Conservation (phyloP, 1,140 invertebrate genomes). For the Zaprionus capensis region DNA sequence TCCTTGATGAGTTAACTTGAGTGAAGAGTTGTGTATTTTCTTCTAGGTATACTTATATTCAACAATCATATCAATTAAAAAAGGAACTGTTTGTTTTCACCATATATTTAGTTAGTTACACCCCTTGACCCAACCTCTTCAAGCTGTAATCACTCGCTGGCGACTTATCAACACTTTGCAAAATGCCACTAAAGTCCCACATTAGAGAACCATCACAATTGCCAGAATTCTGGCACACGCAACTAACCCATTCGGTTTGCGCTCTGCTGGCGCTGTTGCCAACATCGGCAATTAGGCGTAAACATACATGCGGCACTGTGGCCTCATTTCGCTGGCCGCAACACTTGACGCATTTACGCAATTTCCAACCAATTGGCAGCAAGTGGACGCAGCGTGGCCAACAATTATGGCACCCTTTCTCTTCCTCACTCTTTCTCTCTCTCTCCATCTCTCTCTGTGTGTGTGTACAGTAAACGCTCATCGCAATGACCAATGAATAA, state of each 20-base stretch:
- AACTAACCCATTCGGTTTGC: background rate
- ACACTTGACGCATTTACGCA: conserved; percentile 45
- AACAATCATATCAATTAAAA: background rate
- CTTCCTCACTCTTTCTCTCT: background rate
- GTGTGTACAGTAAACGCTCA: conserved; percentile 35
- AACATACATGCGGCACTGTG: conserved; percentile 1
- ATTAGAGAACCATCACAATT: background rate
- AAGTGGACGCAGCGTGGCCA: conserved; percentile 47
- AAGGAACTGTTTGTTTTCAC: background rate
- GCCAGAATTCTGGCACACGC: conserved; percentile 2
- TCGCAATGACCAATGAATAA: conserved; percentile 39
- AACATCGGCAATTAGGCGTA: conserved; percentile 22
- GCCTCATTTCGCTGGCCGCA: background rate
- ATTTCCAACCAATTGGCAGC: conserved; percentile 68
- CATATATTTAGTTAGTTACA: background rate
- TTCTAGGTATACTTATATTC: background rate
- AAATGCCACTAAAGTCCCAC: background rate
- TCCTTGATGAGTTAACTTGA: too few species aligned
- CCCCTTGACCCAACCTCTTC: too few species aligned
- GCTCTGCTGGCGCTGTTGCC: background rate
- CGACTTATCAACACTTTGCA: background rate
- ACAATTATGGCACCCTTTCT: conserved; percentile 4
- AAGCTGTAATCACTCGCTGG: background rate
- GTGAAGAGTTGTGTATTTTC: too few species aligned
- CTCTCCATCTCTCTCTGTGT: background rate